Conservation (phyloP, 2,113 vertebrate genomes). For the Bostrychus sinensis region DNA sequence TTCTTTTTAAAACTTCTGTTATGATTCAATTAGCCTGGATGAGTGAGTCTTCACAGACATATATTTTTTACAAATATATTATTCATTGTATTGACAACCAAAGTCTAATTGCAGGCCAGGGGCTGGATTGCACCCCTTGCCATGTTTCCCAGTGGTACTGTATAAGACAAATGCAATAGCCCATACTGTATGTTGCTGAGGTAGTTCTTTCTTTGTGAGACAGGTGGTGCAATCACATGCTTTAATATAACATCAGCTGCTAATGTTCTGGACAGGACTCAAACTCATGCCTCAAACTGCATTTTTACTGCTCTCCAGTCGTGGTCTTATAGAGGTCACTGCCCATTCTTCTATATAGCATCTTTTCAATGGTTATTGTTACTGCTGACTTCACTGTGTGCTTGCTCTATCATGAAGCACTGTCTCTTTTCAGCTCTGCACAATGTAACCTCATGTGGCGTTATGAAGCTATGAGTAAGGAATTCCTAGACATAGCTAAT, state of each 20-base stretch:
- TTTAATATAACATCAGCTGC: slow-evolving; percentile 32
- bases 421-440: slow-evolving; percentile 41
- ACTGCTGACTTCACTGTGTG: slow-evolving; percentile 49
- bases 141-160: not conserved
- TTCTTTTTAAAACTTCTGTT: too few species aligned
- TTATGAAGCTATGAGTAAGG: slow-evolving; percentile 65
- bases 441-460: slow-evolving; percentile 56
- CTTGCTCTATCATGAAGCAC: slow-evolving; percentile 17
- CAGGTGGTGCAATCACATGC: slow-evolving; percentile 27
- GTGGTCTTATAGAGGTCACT: slow-evolving; percentile 42
- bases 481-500: slow-evolving; percentile 60
- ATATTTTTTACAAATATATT: not conserved
- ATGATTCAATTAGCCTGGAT: too few species aligned
- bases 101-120: not conserved
- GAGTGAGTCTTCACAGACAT: not conserved
- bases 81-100: not conserved
- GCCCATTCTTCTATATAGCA: slow-evolving; percentile 36
- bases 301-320: slow-evolving; percentile 48
- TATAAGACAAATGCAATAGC: slow-evolving; percentile 35
- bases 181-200: slow-evolving; percentile 10
- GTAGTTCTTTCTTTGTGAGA: slow-evolving; percentile 8
- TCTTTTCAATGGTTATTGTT: slow-evolving; percentile 32
- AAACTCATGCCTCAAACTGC: slow-evolving; percentile 57
- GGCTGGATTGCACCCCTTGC: not conserved
- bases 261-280: slow-evolving; percentile 27